Evolutionary conservation across 2,113 vertebrate species (phyloP), one percentile per base, ranked within the genome.

Genomic region (Arvicanthis niloticus): DNA sequence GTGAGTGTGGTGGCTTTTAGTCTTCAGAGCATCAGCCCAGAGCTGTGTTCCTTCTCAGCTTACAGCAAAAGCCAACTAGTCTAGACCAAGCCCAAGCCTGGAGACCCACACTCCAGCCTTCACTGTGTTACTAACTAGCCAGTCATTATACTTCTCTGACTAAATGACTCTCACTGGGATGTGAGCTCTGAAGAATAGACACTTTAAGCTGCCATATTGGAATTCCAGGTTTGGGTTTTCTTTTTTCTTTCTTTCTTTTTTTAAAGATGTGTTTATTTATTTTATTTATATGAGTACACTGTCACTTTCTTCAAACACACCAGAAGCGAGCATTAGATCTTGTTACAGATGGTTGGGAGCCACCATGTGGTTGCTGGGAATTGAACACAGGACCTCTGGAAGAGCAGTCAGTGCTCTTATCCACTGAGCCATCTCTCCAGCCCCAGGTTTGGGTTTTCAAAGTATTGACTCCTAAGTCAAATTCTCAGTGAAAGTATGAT

Each of bases 141-240:
- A 77, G 29, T 77, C 42, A 51, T 31, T 53, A 21, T 1, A 24
- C 37, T 68, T 93, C 62, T 62, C 2, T 13, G 51, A 2, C 29
- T 60, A 8, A 40, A 51, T 48, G 73, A 60, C 29, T 21, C 6
- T 3, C 8, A 5, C 12, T 56, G 29, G 58, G 76, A 58, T 65
- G 16, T 40, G 24, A 86, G 31, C 21, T 81, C 77, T 51, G 22
- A 8, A 40, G 48, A 90, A 65, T 0, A 34, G 17, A 40, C 40
- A 78, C 22, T 53, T 26, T 5, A 4, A 5, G 40, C 40, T 82
- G 9, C 67, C 89, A 8, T 70, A 4, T 75, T 73, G 84, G 37
- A 84, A 88, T 85, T 72, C 29, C 26, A 84, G n/a, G 29, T 37
- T 29, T 65, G 86, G 53, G 24, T 24, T 96, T 93, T 86, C 86